Evolutionary conservation across 2,113 vertebrate genomes (phyloP).

Genomic region (Eptesicus fuscus): DNA sequence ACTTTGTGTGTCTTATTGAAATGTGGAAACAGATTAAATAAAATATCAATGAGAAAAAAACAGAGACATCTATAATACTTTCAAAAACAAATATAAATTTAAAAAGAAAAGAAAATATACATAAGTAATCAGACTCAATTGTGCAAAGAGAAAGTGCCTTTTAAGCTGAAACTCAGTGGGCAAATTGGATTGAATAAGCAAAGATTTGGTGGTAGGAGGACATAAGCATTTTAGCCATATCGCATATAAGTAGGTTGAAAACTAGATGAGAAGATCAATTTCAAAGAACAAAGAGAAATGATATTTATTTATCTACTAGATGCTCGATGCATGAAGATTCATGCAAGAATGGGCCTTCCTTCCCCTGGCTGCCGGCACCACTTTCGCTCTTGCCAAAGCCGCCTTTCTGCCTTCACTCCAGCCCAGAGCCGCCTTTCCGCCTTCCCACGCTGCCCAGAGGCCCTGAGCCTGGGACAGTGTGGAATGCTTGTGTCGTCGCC

Average conservation of each 20-base stretch:
- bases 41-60: neutral
- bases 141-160: neutral
- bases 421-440: too few species aligned
- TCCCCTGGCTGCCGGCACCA: too few species aligned
- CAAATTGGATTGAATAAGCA: neutral
- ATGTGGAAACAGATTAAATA: neutral
- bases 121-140: neutral
- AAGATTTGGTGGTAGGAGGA: fast-evolving
- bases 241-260: neutral
- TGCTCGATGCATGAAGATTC: too few species aligned
- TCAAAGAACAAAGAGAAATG: neutral
- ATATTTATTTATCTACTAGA: too few species aligned
- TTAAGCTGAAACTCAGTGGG: neutral
- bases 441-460: too few species aligned
- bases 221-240: neutral
- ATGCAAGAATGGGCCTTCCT: too few species aligned
- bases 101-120: neutral
- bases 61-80: too few species aligned
- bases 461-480: too few species aligned
- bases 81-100: too few species aligned
- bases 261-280: neutral
- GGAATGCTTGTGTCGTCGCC: too few species aligned
- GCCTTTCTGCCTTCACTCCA: too few species aligned
- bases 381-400: too few species aligned
- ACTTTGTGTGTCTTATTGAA: neutral